Conservation (phyloP, 2,888 invertebrate genomes). For the Lysandra coridon region DNA sequence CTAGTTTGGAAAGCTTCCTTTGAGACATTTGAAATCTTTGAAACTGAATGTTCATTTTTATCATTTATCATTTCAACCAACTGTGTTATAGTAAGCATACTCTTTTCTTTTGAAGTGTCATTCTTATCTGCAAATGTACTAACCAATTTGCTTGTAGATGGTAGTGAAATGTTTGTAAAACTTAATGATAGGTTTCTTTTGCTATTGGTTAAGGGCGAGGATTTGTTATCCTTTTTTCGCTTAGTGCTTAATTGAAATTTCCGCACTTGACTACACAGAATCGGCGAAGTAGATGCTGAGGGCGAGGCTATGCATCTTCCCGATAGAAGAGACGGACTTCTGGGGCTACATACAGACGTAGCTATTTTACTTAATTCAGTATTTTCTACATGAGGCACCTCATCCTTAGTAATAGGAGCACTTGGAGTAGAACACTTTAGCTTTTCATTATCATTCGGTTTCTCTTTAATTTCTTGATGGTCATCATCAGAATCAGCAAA, state of each 20-base stretch:
- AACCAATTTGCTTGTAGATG: constrained; percentile 32
- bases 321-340: constrained; percentile 68
- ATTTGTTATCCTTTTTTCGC: constrained; percentile 47
- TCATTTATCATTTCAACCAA: constrained; percentile 70
- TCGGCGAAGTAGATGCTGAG: constrained; percentile 56
- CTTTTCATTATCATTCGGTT: constrained; percentile 27
- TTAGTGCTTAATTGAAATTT: constrained; percentile 56
- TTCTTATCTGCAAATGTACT: constrained; percentile 33
- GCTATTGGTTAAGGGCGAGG: constrained; percentile 48
- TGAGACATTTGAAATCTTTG: constrained; percentile 35
- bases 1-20: constrained; percentile 28
- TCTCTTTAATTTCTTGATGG: constrained; percentile 39
- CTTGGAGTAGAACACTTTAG: neutral
- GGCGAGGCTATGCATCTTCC: constrained; percentile 47
- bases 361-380: constrained; percentile 28
- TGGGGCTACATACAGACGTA: constrained; percentile 40
- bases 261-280: constrained; percentile 58
- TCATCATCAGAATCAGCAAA: constrained; percentile 65
- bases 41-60: constrained; percentile 45
- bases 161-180: constrained; percentile 40
- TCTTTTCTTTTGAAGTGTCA: constrained; percentile 56
- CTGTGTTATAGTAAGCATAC: constrained; percentile 72
- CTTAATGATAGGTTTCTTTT: constrained; percentile 51
- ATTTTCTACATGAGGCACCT: neutral
- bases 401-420: neutral